Conservation (phyloP, 2,113 vertebrate genomes). For the Zosterops japonicus region DNA sequence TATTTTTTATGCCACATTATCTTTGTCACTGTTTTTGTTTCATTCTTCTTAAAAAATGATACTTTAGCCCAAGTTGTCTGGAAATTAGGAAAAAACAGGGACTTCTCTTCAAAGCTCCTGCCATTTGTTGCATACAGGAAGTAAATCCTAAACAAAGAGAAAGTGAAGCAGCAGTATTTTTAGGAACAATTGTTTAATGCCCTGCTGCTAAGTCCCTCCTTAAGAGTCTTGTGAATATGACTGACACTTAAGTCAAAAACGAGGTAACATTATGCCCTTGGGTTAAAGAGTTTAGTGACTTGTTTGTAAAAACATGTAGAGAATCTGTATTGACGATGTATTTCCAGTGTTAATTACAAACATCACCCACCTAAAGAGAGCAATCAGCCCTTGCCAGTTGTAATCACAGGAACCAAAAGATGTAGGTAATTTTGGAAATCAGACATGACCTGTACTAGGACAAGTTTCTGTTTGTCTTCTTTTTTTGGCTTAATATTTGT, state of each 20-base stretch:
- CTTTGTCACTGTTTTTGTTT: not conserved
- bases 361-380: not conserved
- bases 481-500: not conserved
- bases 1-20: not conserved
- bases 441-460: not conserved
- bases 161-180: slow-evolving; percentile 3
- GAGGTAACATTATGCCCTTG: not conserved
- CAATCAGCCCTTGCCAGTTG: not conserved
- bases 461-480: not conserved
- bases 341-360: slow-evolving; percentile 23
- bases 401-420: not conserved
- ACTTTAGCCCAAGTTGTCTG: not conserved
- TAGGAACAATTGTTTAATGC: not conserved
- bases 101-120: not conserved
- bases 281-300: not conserved
- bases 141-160: not conserved
- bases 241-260: not conserved
- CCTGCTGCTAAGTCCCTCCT: not conserved
- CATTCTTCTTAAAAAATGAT: not conserved
- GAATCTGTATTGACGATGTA: not conserved
- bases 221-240: not conserved
- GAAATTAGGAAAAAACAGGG: not conserved
- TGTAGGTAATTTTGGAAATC: not conserved
- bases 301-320: slow-evolving; percentile 4
- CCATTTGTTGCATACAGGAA: not conserved